A percentile compares a stretch with the other conserved stretches of the same genome.
phyloP scores from a whole-genome alignment of 2,888 invertebrate species.

The Charanyca ferruginea region DNA sequence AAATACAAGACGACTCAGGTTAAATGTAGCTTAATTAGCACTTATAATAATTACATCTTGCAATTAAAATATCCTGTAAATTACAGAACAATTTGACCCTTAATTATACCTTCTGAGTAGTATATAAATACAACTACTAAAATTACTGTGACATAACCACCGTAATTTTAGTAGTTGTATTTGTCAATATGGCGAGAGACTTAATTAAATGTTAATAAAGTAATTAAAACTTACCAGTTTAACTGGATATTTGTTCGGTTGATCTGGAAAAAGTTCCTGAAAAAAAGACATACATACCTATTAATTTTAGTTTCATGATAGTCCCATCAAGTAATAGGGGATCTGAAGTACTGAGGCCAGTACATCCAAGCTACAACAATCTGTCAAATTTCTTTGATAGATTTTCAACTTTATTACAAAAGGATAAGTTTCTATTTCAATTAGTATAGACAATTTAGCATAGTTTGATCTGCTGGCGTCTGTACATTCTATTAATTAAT shows the following conservation, averaged over 20 bases:
- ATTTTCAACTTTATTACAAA: too few species aligned
- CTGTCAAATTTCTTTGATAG: too few species aligned
- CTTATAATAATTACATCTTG: conserved; percentile 21
- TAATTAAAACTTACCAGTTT: conserved; percentile 49
- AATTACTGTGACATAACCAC: too few species aligned
- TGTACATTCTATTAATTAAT: too few species aligned
- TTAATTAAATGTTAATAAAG: conserved; percentile 2
- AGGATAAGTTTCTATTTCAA: too few species aligned
- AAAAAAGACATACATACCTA: conserved; percentile 19
- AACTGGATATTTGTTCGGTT: conserved; percentile 19
- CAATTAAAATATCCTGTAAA: conserved; percentile 30
- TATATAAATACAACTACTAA: too few species aligned
- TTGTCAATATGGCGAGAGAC: background rate
- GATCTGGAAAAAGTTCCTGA: conserved; percentile 48
- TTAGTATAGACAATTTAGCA: too few species aligned
- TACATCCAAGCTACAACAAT: too few species aligned
- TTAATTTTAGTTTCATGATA: background rate
- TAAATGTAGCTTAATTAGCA: conserved; percentile 29
- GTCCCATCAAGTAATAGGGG: too few species aligned
- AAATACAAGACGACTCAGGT: conserved; percentile 1
- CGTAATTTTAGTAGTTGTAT: background rate
- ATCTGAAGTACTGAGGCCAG: too few species aligned
- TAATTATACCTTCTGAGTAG: conserved; percentile 7
- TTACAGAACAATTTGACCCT: conserved; percentile 21
- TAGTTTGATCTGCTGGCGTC: too few species aligned